Evolutionary conservation across 2,113 vertebrate genomes (phyloP).

Genomic region (Rhinoptilus africanus): DNA sequence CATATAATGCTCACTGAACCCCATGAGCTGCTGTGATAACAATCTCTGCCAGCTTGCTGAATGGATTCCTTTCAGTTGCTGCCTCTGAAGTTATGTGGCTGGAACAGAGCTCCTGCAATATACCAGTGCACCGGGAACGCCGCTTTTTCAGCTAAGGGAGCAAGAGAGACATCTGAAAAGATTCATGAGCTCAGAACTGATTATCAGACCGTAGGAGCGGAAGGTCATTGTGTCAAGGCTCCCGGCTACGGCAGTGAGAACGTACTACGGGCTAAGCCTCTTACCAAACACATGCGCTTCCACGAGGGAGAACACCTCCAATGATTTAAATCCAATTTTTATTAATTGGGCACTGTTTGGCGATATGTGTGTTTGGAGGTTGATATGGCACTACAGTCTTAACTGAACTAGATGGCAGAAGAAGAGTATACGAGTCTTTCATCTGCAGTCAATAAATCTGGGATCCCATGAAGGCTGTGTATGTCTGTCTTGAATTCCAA

Average conservation of each 20-base stretch:
- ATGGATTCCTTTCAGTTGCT: slow-evolving; percentile 52
- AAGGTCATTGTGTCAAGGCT: not conserved
- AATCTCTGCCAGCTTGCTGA: slow-evolving; percentile 56
- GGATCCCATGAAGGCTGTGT: not conserved
- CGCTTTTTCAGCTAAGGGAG: not conserved
- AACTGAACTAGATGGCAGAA: not conserved
- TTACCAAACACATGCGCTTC: not conserved
- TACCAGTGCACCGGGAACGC: not conserved
- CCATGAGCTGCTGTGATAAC: slow-evolving; percentile 32
- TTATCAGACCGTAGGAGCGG: not conserved
- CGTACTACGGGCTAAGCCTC: not conserved
- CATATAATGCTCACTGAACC: slow-evolving; percentile 35
- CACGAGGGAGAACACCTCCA: not conserved
- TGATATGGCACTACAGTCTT: not conserved
- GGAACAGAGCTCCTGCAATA: not conserved
- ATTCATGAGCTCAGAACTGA: not conserved
- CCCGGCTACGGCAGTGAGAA: not conserved
- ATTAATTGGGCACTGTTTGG: not conserved
- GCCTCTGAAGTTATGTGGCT: slow-evolving; percentile 9
- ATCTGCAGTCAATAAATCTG: not conserved
- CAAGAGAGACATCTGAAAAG: not conserved
- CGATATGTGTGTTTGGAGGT: not conserved
- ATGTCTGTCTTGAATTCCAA: not conserved
- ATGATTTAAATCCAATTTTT: not conserved
- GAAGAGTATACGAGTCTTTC: not conserved